These are phyloP conservation scores for Nixonia krombeini DNA, from an alignment of 1,140 invertebrate species.

Conservation along the genomic window DNA sequence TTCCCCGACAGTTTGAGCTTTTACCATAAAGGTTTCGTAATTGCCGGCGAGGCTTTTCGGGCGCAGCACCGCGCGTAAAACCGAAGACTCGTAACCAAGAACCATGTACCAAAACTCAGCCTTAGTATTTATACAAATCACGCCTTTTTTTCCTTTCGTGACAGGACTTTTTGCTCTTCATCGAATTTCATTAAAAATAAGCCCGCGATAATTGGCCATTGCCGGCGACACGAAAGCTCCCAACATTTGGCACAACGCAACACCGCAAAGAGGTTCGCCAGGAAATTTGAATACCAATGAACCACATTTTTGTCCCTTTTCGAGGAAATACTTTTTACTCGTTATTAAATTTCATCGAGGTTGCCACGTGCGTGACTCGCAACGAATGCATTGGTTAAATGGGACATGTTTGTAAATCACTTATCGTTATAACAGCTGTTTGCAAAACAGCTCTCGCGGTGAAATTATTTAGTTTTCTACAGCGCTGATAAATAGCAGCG, in stretches of 20 bases:
- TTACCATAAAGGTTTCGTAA: conserved; percentile 25
- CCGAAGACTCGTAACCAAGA: conserved; percentile 7
- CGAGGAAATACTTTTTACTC: no score
- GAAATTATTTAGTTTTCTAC: no score
- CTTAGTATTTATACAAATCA: conserved; percentile 15
- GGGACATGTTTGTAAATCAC: no score
- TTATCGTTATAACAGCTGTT: no score
- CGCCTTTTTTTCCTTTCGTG: not conserved
- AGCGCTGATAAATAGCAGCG: no score
- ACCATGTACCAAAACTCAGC: conserved; percentile 6
- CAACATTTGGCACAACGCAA: no score
- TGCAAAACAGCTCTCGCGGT: no score
- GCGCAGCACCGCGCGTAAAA: not conserved
- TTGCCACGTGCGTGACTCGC: no score
- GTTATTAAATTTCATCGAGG: no score
- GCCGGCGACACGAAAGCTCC: not conserved
- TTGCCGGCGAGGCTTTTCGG: conserved; percentile 15
- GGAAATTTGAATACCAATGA: not conserved
- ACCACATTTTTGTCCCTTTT: no score
- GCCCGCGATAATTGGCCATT: conserved; percentile 11
- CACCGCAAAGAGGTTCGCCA: no score
- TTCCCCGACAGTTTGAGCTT: conserved; percentile 13
- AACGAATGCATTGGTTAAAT: no score
- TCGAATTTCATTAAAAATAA: conserved; percentile 16
- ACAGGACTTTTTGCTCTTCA: not conserved